These are phyloP conservation scores for Drosophila sordidapex DNA, from an alignment of 2,888 invertebrate species.

Conservation along the genomic window DNA sequence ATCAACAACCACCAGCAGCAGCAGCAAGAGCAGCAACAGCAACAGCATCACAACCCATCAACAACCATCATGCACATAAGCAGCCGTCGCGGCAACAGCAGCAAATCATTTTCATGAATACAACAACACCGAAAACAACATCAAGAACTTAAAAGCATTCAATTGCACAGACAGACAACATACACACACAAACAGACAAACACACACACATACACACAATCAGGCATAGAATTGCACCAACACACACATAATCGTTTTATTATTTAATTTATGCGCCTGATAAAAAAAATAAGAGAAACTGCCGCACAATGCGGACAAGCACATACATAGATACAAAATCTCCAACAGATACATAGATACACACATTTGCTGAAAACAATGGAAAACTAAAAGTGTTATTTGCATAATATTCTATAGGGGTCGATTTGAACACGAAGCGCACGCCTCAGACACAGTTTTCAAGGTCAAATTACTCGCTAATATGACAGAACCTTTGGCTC, in stretches of 20 bases:
- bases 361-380: slow-evolving; percentile 51
- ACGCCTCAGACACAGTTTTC: slow-evolving; percentile 25
- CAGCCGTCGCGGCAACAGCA: slow-evolving; percentile 54
- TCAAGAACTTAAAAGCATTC: slow-evolving; percentile 53
- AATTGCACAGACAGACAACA: slow-evolving; percentile 70
- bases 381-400: slow-evolving; percentile 27
- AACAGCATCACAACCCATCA: slow-evolving; percentile 50
- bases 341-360: slow-evolving; percentile 28
- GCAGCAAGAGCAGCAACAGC: slow-evolving; percentile 37
- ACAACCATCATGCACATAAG: slow-evolving; percentile 63
- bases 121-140: slow-evolving; percentile 38
- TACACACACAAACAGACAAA: slow-evolving; percentile 24
- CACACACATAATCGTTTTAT: slow-evolving; percentile 73
- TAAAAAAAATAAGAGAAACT: slow-evolving; percentile 48
- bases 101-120: slow-evolving; percentile 62
- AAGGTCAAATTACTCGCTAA: slow-evolving; percentile 27
- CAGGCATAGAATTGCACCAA: slow-evolving; percentile 39
- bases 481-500: background rate
- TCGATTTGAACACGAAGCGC: background rate
- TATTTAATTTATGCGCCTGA: slow-evolving; percentile 82
- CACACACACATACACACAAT: slow-evolving; percentile 27
- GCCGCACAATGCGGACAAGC: slow-evolving; percentile 31
- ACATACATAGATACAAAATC: slow-evolving; percentile 33
- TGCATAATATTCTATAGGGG: slow-evolving; percentile 43
- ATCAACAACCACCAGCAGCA: slow-evolving; percentile 66